Evolutionary conservation across 2,797 vertebrate species (phyloP), one percentile per base, ranked within the genome.

Genomic region (Melanotaenia boesemani): DNA sequence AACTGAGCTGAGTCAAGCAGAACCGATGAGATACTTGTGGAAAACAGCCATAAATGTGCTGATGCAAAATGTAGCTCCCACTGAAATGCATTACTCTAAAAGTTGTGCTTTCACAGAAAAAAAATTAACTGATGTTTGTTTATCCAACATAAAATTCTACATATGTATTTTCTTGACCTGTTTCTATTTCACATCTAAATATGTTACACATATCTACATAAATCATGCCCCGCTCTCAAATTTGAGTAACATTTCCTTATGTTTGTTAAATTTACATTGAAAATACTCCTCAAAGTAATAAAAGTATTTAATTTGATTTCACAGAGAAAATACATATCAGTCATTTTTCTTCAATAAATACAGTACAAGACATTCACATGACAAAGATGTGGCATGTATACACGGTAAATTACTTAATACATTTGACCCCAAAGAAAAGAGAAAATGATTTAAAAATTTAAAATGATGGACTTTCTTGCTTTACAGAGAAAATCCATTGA

Each of bases 331-430:
- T 64, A 72, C 44, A 55, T 55, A 11, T 24, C 41, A 34, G 16
- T 56, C 16, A 44, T 54, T 55, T 44, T 72, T 62, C 44, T 72
- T 81, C 32, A 86, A 90, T 90, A 91, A 92, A 92, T 89, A 89
- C 48, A 72, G 56, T 54, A 66, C 30, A 68, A 16, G 48, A 71
- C 18, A 62, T 55, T 24, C 63, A 26, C 46, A 26, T 36, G 46
- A 63, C 39, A 71, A 63, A 68, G 46, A 67, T 44, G 66, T 32
- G 13, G 28, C 62, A 22, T 34, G 10, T 39, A 64, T 9, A 20
- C 24, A 37, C 20, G 3, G 8, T 39, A 46, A 32, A 41, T 22
- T 16, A 39, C 6, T 58, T 30, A 36, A 20, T 22, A 68, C 58
- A 13, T 57, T 13, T 41, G 11, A 63, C 22, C 39, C 32, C 39